Evolutionary conservation across 2,113 vertebrate species (phyloP), one percentile per base, ranked within the genome.

Genomic region (Regulus satrapa): DNA sequence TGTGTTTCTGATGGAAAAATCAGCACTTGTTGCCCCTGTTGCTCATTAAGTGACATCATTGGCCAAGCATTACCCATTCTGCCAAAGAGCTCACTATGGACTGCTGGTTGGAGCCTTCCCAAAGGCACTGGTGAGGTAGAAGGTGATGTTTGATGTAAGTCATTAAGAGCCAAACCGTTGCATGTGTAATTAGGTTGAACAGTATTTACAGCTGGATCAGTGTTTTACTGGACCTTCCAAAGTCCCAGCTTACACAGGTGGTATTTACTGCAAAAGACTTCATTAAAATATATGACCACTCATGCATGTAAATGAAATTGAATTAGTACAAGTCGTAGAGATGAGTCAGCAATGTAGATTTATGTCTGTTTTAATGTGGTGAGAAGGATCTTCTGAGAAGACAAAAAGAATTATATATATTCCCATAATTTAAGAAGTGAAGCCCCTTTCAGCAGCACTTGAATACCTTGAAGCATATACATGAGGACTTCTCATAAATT

Each of bases 281-380:
- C 32, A 43, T 80, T 80, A 28, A 55, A 58, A 48, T 88, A 36
- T n/a, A 61, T 56, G 36, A 64, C 12, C n/a, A 68, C 72, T 81
- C 61, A 8, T 25, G 31, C 40, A 51, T 81, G 48, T 26, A 63
- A 85, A 59, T 81, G 76, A 92, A 91, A 81, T 81, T 43, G 61
- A 91, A 81, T 78, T 81, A 78, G 12, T 64, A 40, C 28, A 64
- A 89, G 18, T 10, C 15, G 10, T 48, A 52, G 64, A 89, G 61
- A 67, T 94, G 79, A 92, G 64, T 91, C 76, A 95, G 83, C 64
- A 67, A 23, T 71, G 61, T 23, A 82, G 80, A 92, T 89, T 95
- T 94, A 86, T 61, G 38, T 56, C 52, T 75, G 15, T 1, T 84
- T 77, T 89, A 71, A 77, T 78, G 40, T 28, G 32, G 21, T 63